phyloP scores from a whole-genome alignment of 2,888 invertebrate genomes.

The Synanthedon formicaeformis region DNA sequence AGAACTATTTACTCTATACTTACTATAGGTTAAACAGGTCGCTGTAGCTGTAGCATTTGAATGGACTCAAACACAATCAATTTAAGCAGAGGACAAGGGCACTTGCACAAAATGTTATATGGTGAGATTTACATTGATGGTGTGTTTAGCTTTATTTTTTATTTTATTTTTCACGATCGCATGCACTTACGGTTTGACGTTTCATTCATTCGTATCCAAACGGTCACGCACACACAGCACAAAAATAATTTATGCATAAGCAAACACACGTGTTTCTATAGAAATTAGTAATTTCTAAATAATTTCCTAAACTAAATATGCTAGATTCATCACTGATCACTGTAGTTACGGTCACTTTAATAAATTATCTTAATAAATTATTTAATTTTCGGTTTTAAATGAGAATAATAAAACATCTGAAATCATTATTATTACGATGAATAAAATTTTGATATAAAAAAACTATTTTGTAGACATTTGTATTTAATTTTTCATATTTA shows the following conservation, averaged over 20 bases:
- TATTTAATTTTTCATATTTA: no score
- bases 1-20: conserved; percentile 12
- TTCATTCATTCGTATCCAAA: conserved; percentile 31
- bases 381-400: no score
- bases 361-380: no score
- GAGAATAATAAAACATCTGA: no score
- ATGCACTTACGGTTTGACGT: conserved; percentile 44
- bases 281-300: conserved; percentile 1
- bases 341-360: no score
- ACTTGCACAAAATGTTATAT: conserved; percentile 63
- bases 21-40: background rate
- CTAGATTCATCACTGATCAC: no score
- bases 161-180: conserved; percentile 46
- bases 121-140: conserved; percentile 49
- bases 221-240: conserved; percentile 53
- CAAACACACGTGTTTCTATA: conserved; percentile 7
- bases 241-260: conserved; percentile 8
- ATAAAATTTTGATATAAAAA: no score
- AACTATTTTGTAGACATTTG: no score
- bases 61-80: conserved; percentile 51
- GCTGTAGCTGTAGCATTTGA: conserved; percentile 33
- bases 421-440: no score
- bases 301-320: no score
- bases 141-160: conserved; percentile 39
- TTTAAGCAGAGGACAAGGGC: conserved; percentile 42